Evolutionary conservation across 2,113 vertebrate species (phyloP), one percentile per base, ranked within the genome.

Genomic region (Columbina picui): DNA sequence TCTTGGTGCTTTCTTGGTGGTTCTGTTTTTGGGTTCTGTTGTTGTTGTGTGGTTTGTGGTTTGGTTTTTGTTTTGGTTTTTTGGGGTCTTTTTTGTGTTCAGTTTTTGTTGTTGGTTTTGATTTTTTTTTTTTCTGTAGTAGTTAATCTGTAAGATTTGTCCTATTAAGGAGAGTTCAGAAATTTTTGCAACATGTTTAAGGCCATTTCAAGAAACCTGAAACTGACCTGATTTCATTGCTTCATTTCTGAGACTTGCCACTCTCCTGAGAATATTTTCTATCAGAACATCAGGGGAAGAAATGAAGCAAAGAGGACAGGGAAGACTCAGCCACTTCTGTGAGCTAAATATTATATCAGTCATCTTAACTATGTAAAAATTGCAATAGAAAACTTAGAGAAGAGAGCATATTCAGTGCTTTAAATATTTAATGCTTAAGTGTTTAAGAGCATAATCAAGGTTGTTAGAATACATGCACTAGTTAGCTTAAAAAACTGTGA

Each of bases 351-450:
- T 65, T 15, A 50, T 84, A 16, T 81, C 56, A 60, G 14, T 64
- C 38, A 65, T 79, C 29, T 36, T 64, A 73, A 65, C 13, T 34
- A 27, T 32, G 5, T 53, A 56, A 79, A 90, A 73, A 84, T 16
- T 0, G 0, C 50, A 65, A 4, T 14, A 56, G 27, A 60, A 78
- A 87, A 75, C n/a, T 73, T 57, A 64, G n/a, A 67, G 13, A 56
- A 57, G 7, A 74, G 25, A 86, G 3, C 4, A 7, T 45, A 18
- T 67, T 56, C 45, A 76, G 5, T 67, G 52, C 5, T 89, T 65
- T 45, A 74, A 50, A 53, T 56, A 63, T 50, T 56, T 70, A 49
- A 70, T 75, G 20, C 20, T 57, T 83, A 63, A 68, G 14, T 84
- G 50, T 84, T 85, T 69, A 78, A 69, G 23, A 70, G 20, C 11